Percentiles rank a stretch among this genome's conserved stretches.
phyloP scores from a whole-genome alignment of 2,113 vertebrate species.

The Pollachius pollachius region DNA sequence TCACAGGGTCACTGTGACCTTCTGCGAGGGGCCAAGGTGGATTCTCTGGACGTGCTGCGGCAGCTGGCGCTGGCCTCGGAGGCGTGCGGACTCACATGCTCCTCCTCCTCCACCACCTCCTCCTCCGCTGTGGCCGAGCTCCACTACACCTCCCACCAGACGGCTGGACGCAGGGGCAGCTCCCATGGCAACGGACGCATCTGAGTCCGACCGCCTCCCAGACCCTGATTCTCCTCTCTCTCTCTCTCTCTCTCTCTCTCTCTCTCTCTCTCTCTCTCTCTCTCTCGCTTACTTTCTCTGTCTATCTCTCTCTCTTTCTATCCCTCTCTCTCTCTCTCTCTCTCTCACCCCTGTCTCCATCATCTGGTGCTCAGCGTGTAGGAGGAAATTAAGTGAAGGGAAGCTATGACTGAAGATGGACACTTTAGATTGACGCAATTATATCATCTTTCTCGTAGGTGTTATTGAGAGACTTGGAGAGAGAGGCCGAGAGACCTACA shows the following conservation, averaged over 20 bases:
- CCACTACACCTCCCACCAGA: slow-evolving; percentile 62
- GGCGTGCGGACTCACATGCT: slow-evolving; percentile 82
- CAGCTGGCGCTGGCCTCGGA: slow-evolving; percentile 92
- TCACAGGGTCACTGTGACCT: slow-evolving; percentile 92
- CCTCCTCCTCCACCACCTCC: slow-evolving; percentile 44
- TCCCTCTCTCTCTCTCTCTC: too few relatives aligned
- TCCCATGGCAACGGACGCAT: slow-evolving; percentile 74
- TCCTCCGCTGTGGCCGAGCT: slow-evolving; percentile 63
- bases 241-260: too few relatives aligned
- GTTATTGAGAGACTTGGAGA: not conserved
- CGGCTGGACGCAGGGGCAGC: slow-evolving; percentile 57
- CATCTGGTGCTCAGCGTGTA: not conserved
- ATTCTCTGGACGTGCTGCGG: slow-evolving; percentile 90
- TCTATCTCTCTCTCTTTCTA: too few relatives aligned
- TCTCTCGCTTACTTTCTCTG: too few relatives aligned
- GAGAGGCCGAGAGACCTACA: not conserved
- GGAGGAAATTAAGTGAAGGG: not conserved
- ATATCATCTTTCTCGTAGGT: too few relatives aligned
- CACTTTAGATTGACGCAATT: too few relatives aligned
- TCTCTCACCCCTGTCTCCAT: too few relatives aligned
- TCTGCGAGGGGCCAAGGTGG: slow-evolving; percentile 88
- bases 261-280: too few relatives aligned
- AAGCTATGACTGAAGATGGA: slow-evolving; percentile 3
- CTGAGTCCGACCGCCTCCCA: slow-evolving; percentile 37
- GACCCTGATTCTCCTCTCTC: not conserved